These are phyloP conservation scores for Eristalis arbustorum DNA, from an alignment of 2,888 invertebrate species.

Conservation along the genomic window DNA sequence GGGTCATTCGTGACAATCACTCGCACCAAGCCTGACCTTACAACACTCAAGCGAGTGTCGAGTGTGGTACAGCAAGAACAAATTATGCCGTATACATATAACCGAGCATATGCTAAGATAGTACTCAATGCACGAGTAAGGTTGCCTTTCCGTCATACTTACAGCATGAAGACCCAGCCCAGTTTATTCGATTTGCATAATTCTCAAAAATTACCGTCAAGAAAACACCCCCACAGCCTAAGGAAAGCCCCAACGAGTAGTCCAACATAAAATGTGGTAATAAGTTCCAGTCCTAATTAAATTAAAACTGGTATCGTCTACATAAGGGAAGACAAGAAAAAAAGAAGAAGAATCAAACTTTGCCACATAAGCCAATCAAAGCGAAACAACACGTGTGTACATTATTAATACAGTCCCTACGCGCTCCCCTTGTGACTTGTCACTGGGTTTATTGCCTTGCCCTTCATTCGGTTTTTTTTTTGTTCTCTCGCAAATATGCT, in stretches of 20 bases:
- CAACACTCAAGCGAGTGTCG: too few relatives aligned
- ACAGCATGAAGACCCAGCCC: too few relatives aligned
- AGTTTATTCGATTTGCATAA: too few relatives aligned
- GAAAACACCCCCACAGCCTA: too few relatives aligned
- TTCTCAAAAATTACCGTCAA: too few relatives aligned
- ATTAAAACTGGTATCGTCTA: neutral
- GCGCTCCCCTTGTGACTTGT: neutral
- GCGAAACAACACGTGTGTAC: conserved; percentile 13
- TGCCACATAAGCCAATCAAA: conserved; percentile 2
- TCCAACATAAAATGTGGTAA: neutral
- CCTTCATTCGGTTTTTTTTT: neutral
- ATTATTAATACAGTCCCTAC: neutral
- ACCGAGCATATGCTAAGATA: too few relatives aligned
- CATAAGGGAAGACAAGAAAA: neutral
- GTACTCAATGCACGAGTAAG: too few relatives aligned
- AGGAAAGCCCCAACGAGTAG: neutral
- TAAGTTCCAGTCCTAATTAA: neutral
- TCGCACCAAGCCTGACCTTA: too few relatives aligned
- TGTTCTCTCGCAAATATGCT: neutral
- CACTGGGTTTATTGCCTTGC: neutral
- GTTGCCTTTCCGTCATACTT: too few relatives aligned
- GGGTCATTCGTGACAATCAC: too few relatives aligned
- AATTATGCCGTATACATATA: too few relatives aligned
- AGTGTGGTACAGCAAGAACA: too few relatives aligned
- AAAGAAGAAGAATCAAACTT: neutral